Evolutionary conservation across 2,113 vertebrate species (phyloP).

Genomic region (Ifrita kowaldi): DNA sequence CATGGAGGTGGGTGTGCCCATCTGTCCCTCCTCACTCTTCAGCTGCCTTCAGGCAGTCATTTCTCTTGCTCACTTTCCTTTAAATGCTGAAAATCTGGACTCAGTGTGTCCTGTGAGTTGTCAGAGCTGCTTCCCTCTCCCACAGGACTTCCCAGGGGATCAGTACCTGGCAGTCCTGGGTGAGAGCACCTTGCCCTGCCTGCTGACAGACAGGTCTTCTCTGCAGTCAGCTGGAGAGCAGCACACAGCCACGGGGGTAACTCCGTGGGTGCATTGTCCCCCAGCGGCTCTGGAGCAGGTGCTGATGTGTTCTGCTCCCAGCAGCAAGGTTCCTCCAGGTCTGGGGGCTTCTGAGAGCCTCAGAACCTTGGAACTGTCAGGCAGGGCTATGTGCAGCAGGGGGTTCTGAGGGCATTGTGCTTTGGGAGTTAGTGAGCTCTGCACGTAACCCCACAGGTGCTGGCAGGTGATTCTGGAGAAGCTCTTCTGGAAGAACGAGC

Average conservation of each 20-base stretch:
- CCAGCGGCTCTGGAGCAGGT: not conserved
- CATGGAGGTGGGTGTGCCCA: slow-evolving; percentile 79
- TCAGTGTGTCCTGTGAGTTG: not conserved
- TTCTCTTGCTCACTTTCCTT: not conserved
- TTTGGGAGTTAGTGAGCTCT: not conserved
- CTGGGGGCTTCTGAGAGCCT: not conserved
- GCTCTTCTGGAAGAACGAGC: not conserved
- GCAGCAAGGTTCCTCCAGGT: not conserved
- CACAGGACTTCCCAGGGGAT: not conserved
- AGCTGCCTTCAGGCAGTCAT: not conserved
- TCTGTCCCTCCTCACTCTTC: not conserved
- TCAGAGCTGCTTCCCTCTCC: not conserved
- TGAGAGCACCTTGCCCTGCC: not conserved
- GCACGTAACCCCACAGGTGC: not conserved
- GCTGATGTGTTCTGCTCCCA: not conserved
- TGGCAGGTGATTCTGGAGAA: not conserved
- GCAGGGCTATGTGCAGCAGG: not conserved
- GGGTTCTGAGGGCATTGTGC: not conserved
- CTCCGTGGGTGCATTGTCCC: not conserved
- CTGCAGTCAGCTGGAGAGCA: not conserved
- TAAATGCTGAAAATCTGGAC: not conserved
- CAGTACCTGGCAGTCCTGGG: not conserved
- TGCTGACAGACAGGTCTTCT: not conserved
- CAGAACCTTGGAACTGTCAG: not conserved
- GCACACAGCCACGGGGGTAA: accelerated